Conservation (phyloP, 2,113 vertebrate species). For the Cacatua alba region DNA sequence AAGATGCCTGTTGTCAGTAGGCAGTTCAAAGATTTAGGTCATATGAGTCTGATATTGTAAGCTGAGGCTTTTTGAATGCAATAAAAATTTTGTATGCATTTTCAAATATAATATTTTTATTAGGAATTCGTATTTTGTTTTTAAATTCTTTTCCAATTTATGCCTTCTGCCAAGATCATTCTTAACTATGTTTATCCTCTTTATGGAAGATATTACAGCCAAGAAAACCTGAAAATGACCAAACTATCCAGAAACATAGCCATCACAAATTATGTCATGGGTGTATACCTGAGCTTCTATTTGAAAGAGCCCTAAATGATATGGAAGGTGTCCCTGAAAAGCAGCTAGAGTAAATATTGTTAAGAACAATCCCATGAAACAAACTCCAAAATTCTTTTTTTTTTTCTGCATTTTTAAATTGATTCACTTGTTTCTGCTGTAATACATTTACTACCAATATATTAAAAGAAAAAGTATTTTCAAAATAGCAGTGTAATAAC, state of each 20-base stretch:
- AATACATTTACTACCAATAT: not conserved
- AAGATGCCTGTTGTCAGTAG: not conserved
- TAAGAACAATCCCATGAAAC: not conserved
- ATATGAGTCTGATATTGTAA: not conserved
- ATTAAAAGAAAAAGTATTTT: not conserved
- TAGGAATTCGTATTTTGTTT: not conserved
- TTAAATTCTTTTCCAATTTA: not conserved
- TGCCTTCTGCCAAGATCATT: not conserved
- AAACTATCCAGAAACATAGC: not conserved
- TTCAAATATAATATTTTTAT: not conserved
- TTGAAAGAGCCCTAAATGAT: not conserved
- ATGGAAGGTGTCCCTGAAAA: not conserved
- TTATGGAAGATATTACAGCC: not conserved
- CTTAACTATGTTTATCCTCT: not conserved
- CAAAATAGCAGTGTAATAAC: not conserved
- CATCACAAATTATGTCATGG: not conserved
- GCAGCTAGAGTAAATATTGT: not conserved
- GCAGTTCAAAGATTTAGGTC: not conserved
- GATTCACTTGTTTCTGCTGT: not conserved
- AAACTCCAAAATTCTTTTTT: rapidly evolving
- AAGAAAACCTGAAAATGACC: not conserved
- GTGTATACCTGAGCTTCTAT: not conserved
- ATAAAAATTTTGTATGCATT: not conserved
- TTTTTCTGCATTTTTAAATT: not conserved
- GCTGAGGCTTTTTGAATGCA: not conserved